phyloP scores from a whole-genome alignment of 1,140 invertebrate genomes.

The Bactericera cockerelli region DNA sequence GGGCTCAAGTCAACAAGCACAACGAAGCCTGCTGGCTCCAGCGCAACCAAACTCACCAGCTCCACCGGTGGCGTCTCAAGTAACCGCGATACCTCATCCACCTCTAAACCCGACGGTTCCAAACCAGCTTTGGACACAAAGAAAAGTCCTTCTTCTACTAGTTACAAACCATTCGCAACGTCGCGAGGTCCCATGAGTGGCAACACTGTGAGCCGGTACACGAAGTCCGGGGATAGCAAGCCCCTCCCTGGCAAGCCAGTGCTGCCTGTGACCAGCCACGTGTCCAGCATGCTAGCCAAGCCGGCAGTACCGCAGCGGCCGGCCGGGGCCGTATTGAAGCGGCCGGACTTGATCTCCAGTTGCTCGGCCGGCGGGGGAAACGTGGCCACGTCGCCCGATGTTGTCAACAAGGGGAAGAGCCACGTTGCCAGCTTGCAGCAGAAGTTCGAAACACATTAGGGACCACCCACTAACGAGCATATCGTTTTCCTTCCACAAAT shows the following conservation, averaged over 20 bases:
- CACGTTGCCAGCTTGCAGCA: neutral
- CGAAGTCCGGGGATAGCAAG: neutral
- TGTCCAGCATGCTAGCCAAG: neutral
- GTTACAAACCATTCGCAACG: neutral
- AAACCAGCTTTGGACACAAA: too few species aligned
- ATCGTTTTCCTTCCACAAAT: too few species aligned
- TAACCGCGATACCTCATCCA: neutral
- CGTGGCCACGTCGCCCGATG: neutral
- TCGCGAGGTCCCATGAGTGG: neutral
- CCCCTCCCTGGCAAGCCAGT: neutral
- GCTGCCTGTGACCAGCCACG: neutral
- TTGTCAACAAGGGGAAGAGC: neutral
- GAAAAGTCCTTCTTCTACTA: too few species aligned
- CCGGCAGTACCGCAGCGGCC: neutral
- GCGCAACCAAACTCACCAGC: neutral
- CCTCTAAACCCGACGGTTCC: neutral
- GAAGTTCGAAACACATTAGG: constrained; percentile 1
- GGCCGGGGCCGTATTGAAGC: neutral
- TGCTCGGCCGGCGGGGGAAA: neutral
- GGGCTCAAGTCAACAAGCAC: neutral
- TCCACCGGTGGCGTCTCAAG: neutral
- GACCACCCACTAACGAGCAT: too few species aligned
- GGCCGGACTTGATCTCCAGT: neutral
- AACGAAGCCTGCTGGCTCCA: neutral
- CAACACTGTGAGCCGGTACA: neutral